A percentile compares a stretch with the other conserved stretches of the same genome.
phyloP scores from a whole-genome alignment of 2,113 vertebrate genomes.

The Poicephalus gulielmi region DNA sequence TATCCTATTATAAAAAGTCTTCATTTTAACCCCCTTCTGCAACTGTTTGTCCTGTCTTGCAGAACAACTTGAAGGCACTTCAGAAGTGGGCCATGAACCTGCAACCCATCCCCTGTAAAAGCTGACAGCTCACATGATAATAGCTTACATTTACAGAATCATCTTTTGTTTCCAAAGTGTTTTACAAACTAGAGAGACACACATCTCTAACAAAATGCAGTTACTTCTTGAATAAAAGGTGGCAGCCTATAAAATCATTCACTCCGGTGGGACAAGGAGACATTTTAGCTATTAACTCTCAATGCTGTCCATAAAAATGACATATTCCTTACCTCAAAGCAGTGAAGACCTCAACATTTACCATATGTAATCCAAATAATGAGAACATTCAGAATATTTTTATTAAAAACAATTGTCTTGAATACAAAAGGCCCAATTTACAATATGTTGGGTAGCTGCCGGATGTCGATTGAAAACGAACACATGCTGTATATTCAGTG shows the following conservation, averaged over 20 bases:
- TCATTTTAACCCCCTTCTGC: not conserved
- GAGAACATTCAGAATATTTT: constrained; percentile 16
- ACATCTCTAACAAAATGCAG: not conserved
- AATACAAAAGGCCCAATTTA: not conserved
- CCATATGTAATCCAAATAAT: constrained; percentile 1
- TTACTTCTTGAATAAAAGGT: not conserved
- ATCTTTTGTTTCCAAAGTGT: not conserved
- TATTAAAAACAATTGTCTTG: constrained; percentile 40
- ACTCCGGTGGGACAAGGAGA: not conserved
- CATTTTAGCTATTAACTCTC: not conserved
- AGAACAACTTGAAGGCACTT: not conserved
- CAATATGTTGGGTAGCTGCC: constrained; percentile 22
- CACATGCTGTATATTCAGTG: constrained; percentile 40
- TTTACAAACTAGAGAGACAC: not conserved
- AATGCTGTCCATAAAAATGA: not conserved
- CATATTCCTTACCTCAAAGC: constrained; percentile 11
- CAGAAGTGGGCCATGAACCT: not conserved
- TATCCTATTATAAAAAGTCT: not conserved
- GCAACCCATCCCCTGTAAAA: not conserved
- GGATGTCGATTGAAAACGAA: constrained; percentile 35
- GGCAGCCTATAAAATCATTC: not conserved
- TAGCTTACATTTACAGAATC: not conserved
- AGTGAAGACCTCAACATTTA: not conserved
- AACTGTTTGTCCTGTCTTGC: not conserved
- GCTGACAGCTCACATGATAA: not conserved